These are phyloP conservation scores for Plemyria rubiginata DNA, from an alignment of 2,888 invertebrate genomes.

Conservation along the genomic window DNA sequence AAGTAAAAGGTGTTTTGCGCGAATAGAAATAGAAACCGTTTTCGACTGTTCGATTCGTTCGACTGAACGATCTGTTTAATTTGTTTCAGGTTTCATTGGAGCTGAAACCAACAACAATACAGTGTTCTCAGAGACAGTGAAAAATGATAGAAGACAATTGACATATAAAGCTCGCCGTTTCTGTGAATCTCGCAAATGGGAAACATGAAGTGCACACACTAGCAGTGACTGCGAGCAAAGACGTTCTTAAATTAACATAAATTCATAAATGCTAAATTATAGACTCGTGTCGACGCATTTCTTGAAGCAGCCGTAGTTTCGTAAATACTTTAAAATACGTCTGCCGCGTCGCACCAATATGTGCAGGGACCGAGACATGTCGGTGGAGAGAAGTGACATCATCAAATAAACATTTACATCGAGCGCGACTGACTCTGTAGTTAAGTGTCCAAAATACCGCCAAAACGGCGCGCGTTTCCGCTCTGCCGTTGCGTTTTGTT, in stretches of 20 bases:
- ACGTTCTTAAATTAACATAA: constrained; percentile 69
- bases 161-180: constrained; percentile 41
- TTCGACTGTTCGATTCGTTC: too few relatives aligned
- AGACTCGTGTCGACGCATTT: constrained; percentile 96
- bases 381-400: constrained; percentile 68
- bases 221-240: constrained; percentile 59
- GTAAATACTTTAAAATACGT: constrained; percentile 38
- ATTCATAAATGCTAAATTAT: constrained; percentile 93
- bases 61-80: constrained; percentile 19
- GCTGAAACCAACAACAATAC: constrained; percentile 17
- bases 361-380: constrained; percentile 92
- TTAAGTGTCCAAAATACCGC: constrained; percentile 65
- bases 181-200: constrained; percentile 34
- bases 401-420: constrained; percentile 68
- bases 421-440: constrained; percentile 48
- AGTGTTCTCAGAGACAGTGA: constrained; percentile 27
- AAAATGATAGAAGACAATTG: constrained; percentile 77
- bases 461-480: constrained; percentile 77
- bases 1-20: too few relatives aligned
- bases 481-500: constrained; percentile 79
- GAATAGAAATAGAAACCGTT: not conserved
- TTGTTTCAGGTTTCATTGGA: constrained; percentile 57
- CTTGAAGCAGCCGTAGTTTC: constrained; percentile 95
- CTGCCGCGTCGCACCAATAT: constrained; percentile 79
- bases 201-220: constrained; percentile 45